Evolutionary conservation across 2,888 invertebrate genomes (phyloP).

Genomic region (Altica lythri): DNA sequence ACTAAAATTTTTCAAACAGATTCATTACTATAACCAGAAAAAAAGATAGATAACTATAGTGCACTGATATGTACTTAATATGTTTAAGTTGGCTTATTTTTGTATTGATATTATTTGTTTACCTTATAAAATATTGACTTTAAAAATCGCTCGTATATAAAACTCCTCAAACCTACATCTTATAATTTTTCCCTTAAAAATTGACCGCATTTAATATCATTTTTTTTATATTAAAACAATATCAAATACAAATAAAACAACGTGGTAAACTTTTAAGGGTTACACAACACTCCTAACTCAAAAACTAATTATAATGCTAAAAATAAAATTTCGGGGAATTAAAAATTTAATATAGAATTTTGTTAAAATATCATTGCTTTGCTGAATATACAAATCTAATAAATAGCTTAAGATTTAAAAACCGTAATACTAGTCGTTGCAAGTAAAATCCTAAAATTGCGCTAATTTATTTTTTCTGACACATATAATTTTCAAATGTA

Average conservation of each 20-base stretch:
- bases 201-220: slow-evolving; percentile 6
- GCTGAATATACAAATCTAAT: slow-evolving; percentile 28
- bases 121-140: slow-evolving; percentile 47
- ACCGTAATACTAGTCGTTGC: slow-evolving; percentile 48
- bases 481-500: slow-evolving; percentile 3
- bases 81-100: slow-evolving; percentile 44
- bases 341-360: slow-evolving; percentile 15
- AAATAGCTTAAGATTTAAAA: slow-evolving; percentile 41
- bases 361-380: slow-evolving; percentile 30
- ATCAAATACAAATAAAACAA: too few species aligned
- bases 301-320: slow-evolving; percentile 6
- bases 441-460: slow-evolving; percentile 43
- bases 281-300: slow-evolving; percentile 7
- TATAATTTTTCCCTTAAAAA: slow-evolving; percentile 5
- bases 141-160: slow-evolving; percentile 34
- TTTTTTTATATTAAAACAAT: background rate
- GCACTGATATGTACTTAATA: slow-evolving; percentile 49
- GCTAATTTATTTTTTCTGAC: slow-evolving; percentile 23
- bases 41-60: slow-evolving; percentile 11
- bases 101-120: slow-evolving; percentile 33
- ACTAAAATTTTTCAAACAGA: background rate
- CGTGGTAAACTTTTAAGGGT: slow-evolving; percentile 21
- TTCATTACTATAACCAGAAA: slow-evolving; percentile 4
- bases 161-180: slow-evolving; percentile 10
- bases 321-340: slow-evolving; percentile 16